These are phyloP conservation scores for Catharus fuscescens DNA, from an alignment of 2,113 vertebrate genomes.

Conservation along the genomic window DNA sequence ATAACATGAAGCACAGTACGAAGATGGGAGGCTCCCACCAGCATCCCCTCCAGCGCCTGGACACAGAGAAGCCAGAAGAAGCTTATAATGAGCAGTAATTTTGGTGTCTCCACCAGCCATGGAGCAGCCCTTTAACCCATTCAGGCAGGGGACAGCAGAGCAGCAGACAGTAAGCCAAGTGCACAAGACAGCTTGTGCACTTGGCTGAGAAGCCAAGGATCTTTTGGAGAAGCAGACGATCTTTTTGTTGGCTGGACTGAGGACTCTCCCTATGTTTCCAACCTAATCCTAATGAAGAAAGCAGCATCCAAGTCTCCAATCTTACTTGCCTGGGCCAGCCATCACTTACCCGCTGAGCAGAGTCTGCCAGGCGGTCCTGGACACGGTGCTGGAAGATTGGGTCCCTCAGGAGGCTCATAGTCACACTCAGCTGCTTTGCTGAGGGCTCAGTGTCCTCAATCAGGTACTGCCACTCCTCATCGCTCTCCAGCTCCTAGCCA, in stretches of 20 bases:
- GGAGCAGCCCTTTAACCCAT: not conserved
- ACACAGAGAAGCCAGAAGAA: not conserved
- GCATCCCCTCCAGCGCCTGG: slow-evolving; percentile 79
- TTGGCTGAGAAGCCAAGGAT: no score
- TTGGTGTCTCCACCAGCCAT: not conserved
- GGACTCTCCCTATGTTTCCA: not conserved
- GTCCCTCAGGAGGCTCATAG: slow-evolving; percentile 67
- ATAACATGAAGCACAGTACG: slow-evolving; percentile 77
- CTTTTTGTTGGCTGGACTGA: not conserved
- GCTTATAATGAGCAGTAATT: not conserved
- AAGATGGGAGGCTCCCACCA: slow-evolving; percentile 77
- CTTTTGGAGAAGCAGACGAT: not conserved
- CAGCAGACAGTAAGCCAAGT: not conserved
- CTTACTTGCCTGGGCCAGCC: not conserved
- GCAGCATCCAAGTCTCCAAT: not conserved
- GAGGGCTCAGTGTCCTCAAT: slow-evolving; percentile 66
- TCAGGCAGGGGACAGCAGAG: not conserved
- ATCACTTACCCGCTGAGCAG: slow-evolving; percentile 80
- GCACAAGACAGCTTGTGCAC: not conserved
- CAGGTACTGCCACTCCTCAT: slow-evolving; percentile 84
- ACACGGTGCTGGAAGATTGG: slow-evolving; percentile 71
- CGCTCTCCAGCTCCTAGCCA: slow-evolving; percentile 78
- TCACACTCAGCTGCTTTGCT: slow-evolving; percentile 46
- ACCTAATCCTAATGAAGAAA: not conserved
- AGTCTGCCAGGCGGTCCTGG: slow-evolving; percentile 70